Conservation (phyloP, 1,140 invertebrate genomes). For the Drosophila ambigua region DNA sequence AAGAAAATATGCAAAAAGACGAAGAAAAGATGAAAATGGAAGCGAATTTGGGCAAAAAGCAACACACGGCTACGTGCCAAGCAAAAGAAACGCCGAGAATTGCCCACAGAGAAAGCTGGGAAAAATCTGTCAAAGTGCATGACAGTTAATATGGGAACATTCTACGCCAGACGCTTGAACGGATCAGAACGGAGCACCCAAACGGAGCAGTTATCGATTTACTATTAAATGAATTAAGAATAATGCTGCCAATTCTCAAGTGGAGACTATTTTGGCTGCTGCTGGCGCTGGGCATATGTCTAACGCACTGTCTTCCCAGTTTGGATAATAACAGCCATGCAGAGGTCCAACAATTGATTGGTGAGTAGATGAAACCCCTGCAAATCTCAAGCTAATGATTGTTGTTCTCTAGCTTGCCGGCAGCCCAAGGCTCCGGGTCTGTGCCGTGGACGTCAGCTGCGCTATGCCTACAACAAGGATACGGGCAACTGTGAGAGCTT, state of each 20-base stretch:
- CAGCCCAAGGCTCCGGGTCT: slow-evolving; percentile 71
- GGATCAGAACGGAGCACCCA: slow-evolving; percentile 25
- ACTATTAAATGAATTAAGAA: slow-evolving; percentile 29
- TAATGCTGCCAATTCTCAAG: slow-evolving; percentile 5
- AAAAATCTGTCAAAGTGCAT: slow-evolving; percentile 52
- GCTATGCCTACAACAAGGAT: slow-evolving; percentile 72
- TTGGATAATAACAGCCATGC: slow-evolving; percentile 59
- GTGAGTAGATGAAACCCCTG: slow-evolving; percentile 14
- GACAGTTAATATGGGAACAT: slow-evolving; percentile 43
- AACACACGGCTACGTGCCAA: slow-evolving; percentile 58
- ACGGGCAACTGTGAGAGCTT: slow-evolving; percentile 76
- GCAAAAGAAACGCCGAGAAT: slow-evolving; percentile 23
- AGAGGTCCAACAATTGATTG: slow-evolving; percentile 42
- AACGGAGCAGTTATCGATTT: slow-evolving; percentile 2
- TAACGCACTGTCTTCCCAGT: slow-evolving; percentile 28
- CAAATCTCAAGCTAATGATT: too few relatives aligned
- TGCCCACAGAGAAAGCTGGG: slow-evolving; percentile 53
- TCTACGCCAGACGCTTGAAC: slow-evolving; percentile 32
- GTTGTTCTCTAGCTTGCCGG: slow-evolving; percentile 51
- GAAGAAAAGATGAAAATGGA: slow-evolving; percentile 26
- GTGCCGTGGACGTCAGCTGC: slow-evolving; percentile 62
- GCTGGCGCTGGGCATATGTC: slow-evolving; percentile 8
- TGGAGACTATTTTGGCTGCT: slow-evolving; percentile 37
- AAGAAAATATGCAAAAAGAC: slow-evolving; percentile 32
- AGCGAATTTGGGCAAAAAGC: slow-evolving; percentile 45